Percentiles rank a stretch among this genome's conserved stretches.
phyloP scores from a whole-genome alignment of 2,113 vertebrate species.

The Turnix velox region DNA sequence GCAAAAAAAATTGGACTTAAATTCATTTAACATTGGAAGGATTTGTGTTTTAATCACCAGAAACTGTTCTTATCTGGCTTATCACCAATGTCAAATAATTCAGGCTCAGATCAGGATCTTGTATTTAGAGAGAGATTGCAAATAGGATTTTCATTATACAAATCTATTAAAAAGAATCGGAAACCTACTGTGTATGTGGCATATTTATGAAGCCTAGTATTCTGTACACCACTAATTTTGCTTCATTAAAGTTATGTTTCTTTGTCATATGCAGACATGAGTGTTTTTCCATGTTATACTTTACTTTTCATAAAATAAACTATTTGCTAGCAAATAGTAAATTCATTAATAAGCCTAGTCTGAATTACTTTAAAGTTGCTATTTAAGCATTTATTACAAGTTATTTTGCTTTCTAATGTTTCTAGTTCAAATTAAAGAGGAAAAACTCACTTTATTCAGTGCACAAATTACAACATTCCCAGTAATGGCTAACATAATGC shows the following conservation, averaged over 20 bases:
- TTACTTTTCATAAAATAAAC: neutral
- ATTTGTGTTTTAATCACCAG: conserved; percentile 42
- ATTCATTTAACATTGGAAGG: neutral
- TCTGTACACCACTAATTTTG: neutral
- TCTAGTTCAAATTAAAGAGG: neutral
- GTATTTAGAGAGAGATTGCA: neutral
- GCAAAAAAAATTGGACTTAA: neutral
- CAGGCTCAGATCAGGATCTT: neutral
- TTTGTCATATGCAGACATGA: neutral
- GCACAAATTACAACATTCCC: neutral
- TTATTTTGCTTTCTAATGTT: neutral
- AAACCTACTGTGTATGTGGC: neutral
- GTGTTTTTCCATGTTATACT: neutral
- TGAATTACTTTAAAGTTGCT: neutral
- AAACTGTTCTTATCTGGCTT: conserved; percentile 40
- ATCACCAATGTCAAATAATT: conserved; percentile 6
- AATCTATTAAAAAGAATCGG: neutral
- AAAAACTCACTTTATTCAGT: neutral
- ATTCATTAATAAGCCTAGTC: neutral
- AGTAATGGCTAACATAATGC: neutral
- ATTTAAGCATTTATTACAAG: neutral
- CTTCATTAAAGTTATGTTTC: neutral
- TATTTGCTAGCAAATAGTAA: neutral
- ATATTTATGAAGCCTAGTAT: neutral
- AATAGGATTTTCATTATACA: neutral